These are phyloP conservation scores for Ataeniobius toweri DNA, from an alignment of 2,797 vertebrate genomes.

Conservation along the genomic window DNA sequence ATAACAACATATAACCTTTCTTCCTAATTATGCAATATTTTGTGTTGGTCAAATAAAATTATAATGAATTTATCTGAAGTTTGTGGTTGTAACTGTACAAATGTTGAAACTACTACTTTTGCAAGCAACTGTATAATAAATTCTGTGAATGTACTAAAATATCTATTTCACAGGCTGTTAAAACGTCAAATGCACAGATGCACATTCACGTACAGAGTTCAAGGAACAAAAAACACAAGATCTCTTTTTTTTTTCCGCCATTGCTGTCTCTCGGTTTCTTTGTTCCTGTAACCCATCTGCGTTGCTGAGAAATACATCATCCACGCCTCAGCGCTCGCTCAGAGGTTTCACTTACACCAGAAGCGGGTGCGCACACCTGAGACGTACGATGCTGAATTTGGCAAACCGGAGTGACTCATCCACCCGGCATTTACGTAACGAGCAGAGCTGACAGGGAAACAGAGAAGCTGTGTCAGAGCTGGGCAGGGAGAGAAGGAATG, in stretches of 20 bases:
- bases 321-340: constrained; percentile 55
- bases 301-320: constrained; percentile 55
- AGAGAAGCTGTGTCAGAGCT: constrained; percentile 44
- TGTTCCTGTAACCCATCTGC: constrained; percentile 50
- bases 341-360: constrained; percentile 57
- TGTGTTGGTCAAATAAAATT: neutral
- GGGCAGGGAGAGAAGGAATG: constrained; percentile 27
- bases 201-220: constrained; percentile 4
- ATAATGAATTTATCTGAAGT: neutral
- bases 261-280: constrained; percentile 16
- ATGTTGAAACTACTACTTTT: neutral
- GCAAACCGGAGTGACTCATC: constrained; percentile 77
- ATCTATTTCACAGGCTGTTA: constrained; percentile 7
- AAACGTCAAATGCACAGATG: constrained; percentile 16
- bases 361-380: constrained; percentile 44
- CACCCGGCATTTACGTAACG: constrained; percentile 69
- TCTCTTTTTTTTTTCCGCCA: constrained; percentile 8
- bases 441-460: constrained; percentile 50
- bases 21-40: neutral
- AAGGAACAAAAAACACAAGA: constrained; percentile 19
- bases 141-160: constrained; percentile 23
- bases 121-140: constrained; percentile 23
- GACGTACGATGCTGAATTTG: constrained; percentile 59
- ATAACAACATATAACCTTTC: neutral
- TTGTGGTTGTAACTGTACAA: constrained; percentile 2